Evolutionary conservation across 1,140 invertebrate species (phyloP).

Genomic region (Ylistrum balloti): DNA sequence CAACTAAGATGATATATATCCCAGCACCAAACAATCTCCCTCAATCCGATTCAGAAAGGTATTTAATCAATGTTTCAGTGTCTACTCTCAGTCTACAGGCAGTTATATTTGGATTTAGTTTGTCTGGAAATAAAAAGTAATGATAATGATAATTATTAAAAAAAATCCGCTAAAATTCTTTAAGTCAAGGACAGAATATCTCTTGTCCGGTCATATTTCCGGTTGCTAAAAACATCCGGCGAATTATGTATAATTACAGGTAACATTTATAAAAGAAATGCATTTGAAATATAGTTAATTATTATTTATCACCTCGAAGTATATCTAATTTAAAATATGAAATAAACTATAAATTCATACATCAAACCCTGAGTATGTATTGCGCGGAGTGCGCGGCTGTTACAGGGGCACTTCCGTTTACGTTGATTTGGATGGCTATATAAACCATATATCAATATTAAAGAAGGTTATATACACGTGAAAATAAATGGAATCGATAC

Average conservation of each 20-base stretch:
- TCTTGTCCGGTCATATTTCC: background rate
- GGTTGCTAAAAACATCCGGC: background rate
- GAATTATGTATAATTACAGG: background rate
- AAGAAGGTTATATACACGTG: background rate
- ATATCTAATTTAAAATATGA: background rate
- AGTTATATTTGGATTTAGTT: background rate
- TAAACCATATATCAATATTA: background rate
- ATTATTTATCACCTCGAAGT: background rate
- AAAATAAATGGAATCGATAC: background rate
- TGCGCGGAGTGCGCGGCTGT: background rate
- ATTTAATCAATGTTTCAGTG: background rate
- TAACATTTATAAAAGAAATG: background rate
- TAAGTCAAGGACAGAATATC: background rate
- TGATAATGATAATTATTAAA: too few species aligned
- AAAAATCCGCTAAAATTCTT: background rate
- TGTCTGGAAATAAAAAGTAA: background rate
- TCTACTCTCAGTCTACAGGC: background rate
- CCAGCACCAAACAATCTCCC: too few species aligned
- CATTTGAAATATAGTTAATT: background rate
- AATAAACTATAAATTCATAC: background rate
- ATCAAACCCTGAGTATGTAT: background rate
- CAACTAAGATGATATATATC: background rate
- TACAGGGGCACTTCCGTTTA: background rate
- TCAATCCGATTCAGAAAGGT: background rate
- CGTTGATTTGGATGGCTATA: background rate